Conservation (phyloP, 1,140 invertebrate genomes). For the Aphaenogaster floridana region DNA sequence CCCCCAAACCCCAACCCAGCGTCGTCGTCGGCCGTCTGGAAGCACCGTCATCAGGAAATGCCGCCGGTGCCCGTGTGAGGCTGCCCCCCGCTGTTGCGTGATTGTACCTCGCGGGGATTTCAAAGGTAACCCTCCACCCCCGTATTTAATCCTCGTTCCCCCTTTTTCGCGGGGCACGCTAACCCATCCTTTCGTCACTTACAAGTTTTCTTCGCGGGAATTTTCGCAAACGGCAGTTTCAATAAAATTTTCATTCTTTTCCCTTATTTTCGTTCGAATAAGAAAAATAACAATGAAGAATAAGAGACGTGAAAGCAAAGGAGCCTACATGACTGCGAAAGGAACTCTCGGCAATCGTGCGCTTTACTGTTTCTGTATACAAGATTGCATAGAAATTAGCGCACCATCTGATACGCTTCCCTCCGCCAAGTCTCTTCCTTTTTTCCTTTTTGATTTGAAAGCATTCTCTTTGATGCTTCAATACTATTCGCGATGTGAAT, state of each 20-base stretch:
- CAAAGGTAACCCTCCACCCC: slow-evolving; percentile 78
- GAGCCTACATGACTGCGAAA: background rate
- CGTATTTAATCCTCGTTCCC: background rate
- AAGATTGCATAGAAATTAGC: background rate
- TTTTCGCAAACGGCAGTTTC: background rate
- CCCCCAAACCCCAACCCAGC: slow-evolving; percentile 82
- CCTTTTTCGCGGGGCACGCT: background rate
- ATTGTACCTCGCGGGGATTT: slow-evolving; percentile 83
- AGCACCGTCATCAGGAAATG: slow-evolving; percentile 83
- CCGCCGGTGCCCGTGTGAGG: slow-evolving; percentile 84
- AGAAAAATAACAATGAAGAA: background rate
- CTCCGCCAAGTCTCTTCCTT: background rate
- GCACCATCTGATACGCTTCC: background rate
- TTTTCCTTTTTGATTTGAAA: background rate
- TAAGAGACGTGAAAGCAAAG: background rate
- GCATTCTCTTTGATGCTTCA: background rate
- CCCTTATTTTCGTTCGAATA: background rate
- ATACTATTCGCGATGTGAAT: background rate
- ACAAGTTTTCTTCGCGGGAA: background rate
- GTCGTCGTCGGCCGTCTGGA: slow-evolving; percentile 80
- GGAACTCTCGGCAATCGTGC: background rate
- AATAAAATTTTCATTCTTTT: background rate
- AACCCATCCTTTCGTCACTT: background rate
- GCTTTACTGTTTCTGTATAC: background rate
- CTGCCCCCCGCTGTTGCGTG: slow-evolving; percentile 86